Evolutionary conservation across 2,113 vertebrate genomes (phyloP).

Genomic region (Cephalopholis sonnerati): DNA sequence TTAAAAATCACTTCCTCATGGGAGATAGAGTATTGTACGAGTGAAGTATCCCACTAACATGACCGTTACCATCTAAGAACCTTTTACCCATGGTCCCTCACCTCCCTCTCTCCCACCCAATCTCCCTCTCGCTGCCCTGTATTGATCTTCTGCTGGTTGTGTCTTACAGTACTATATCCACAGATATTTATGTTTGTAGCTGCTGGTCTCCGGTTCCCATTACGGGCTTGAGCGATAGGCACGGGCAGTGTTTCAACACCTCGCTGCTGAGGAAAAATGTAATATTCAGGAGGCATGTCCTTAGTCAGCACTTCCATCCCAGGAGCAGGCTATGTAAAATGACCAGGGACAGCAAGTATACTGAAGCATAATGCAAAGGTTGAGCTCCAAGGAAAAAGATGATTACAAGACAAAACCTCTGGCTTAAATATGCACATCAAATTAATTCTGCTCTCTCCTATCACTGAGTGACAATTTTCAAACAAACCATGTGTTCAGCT

Average conservation of each 20-base stretch:
- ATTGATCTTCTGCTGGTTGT: constrained; percentile 72
- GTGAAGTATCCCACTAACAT: background rate
- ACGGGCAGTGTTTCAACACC: constrained; percentile 78
- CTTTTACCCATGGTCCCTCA: background rate
- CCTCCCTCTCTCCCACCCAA: background rate
- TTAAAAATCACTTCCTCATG: constrained; percentile 14
- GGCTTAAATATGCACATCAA: constrained; percentile 3
- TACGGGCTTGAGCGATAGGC: constrained; percentile 79
- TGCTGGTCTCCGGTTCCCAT: constrained; percentile 74
- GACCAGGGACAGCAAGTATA: constrained; percentile 56
- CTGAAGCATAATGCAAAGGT: constrained; percentile 28
- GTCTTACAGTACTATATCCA: constrained; percentile 67
- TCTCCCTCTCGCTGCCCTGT: constrained; percentile 18
- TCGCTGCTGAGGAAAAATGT: constrained; percentile 74
- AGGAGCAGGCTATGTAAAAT: constrained; percentile 63
- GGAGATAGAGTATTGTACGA: background rate
- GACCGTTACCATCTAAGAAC: background rate
- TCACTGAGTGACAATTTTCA: background rate
- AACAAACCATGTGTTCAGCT: background rate
- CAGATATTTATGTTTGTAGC: constrained; percentile 80
- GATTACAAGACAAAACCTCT: constrained; percentile 33
- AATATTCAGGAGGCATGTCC: constrained; percentile 78
- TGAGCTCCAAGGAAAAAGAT: constrained; percentile 25
- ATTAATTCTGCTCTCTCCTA: constrained; percentile 1
- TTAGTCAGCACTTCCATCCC: constrained; percentile 80